phyloP scores from a whole-genome alignment of 2,797 vertebrate genomes.

The Leuciscus waleckii region DNA sequence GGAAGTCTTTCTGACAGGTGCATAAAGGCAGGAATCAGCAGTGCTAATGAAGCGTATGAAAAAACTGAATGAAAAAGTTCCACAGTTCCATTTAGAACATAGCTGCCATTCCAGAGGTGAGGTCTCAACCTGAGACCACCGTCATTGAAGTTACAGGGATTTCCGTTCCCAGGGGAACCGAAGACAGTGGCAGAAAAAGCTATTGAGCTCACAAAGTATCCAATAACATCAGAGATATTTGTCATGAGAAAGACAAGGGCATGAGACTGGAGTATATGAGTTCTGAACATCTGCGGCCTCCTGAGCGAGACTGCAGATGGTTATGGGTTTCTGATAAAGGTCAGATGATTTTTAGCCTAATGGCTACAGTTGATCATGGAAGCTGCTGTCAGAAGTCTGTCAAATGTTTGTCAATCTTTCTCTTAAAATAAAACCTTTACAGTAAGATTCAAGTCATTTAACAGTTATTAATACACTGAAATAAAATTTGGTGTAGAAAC shows the following conservation, averaged over 20 bases:
- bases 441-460: neutral
- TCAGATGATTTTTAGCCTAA: conserved; percentile 57
- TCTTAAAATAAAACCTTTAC: neutral
- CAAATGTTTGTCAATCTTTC: conserved; percentile 42
- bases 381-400: conserved; percentile 59
- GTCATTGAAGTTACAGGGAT: conserved; percentile 46
- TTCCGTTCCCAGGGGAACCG: conserved; percentile 55
- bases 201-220: conserved; percentile 64
- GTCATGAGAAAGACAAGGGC: conserved; percentile 38
- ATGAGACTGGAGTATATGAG: conserved; percentile 68
- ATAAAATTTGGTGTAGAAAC: neutral
- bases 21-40: conserved; percentile 75
- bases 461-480: neutral
- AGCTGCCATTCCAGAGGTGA: conserved; percentile 73
- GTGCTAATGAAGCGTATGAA: conserved; percentile 79
- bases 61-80: conserved; percentile 72
- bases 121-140: conserved; percentile 64
- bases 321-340: conserved; percentile 17
- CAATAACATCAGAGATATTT: conserved; percentile 59
- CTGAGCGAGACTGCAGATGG: conserved; percentile 51
- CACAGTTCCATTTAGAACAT: conserved; percentile 75
- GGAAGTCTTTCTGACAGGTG: conserved; percentile 77
- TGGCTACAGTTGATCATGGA: conserved; percentile 60
- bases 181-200: conserved; percentile 65
- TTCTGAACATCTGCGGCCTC: conserved; percentile 45